Conservation (phyloP, 2,113 vertebrate species). For the Lampris incognitus region DNA sequence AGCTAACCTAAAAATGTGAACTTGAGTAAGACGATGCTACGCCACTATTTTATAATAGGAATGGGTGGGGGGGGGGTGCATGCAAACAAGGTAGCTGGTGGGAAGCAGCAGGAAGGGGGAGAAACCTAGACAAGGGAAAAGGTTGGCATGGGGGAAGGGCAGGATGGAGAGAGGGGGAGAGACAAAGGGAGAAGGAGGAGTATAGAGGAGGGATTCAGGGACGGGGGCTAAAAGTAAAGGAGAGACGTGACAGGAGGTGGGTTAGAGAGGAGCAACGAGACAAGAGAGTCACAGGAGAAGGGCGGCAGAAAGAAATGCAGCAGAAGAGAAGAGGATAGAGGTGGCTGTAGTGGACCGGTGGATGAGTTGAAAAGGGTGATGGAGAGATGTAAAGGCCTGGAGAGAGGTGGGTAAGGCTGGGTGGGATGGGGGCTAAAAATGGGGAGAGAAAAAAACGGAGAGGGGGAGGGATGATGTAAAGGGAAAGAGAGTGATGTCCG, state of each 20-base stretch:
- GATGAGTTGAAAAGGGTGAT: background rate
- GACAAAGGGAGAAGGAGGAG: background rate
- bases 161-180: slow-evolving; percentile 19
- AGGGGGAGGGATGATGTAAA: background rate
- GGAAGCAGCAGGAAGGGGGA: background rate
- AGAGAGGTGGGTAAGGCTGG: background rate
- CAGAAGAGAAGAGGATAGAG: background rate
- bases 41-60: slow-evolving; percentile 71
- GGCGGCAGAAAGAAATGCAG: slow-evolving; percentile 5
- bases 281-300: slow-evolving; percentile 21
- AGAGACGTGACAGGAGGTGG: background rate
- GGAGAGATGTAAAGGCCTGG: background rate
- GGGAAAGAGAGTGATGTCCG: slow-evolving; percentile 34
- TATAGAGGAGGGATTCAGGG: background rate
- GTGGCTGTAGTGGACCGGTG: background rate
- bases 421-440: background rate
- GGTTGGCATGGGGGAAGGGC: slow-evolving; percentile 21
- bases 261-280: background rate
- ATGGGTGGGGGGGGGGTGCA: slow-evolving; percentile 36
- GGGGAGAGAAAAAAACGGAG: background rate
- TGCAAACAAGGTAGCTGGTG: slow-evolving; percentile 31
- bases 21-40: slow-evolving; percentile 1
- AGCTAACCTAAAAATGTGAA: slow-evolving; percentile 35
- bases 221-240: background rate
- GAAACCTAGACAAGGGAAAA: slow-evolving; percentile 22